Evolutionary conservation across 2,888 invertebrate genomes (phyloP).

Genomic region (Branchellion lobata): DNA sequence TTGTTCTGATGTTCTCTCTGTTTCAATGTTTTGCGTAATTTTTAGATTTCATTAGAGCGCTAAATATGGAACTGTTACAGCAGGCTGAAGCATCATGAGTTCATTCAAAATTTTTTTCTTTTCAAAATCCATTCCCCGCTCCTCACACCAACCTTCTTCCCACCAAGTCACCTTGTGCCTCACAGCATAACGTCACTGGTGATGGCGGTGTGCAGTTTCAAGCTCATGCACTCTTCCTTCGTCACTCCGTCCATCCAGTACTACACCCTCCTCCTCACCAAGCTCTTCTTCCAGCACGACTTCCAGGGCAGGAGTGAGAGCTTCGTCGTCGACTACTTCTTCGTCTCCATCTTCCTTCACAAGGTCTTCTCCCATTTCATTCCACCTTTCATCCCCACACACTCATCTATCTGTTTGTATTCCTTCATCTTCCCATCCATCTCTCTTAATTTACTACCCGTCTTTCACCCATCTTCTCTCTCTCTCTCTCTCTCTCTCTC

Average conservation of each 20-base stretch:
- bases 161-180: too few relatives aligned
- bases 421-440: too few relatives aligned
- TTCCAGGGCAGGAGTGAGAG: slow-evolving; percentile 75
- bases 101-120: too few relatives aligned
- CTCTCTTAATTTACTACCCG: not conserved
- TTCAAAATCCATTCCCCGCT: too few relatives aligned
- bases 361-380: slow-evolving; percentile 74
- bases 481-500: too few relatives aligned
- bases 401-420: not conserved
- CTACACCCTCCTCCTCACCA: slow-evolving; percentile 83
- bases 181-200: slow-evolving; percentile 74
- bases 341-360: slow-evolving; percentile 81
- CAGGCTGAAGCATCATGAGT: too few relatives aligned
- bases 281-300: slow-evolving; percentile 83
- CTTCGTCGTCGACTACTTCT: slow-evolving; percentile 87
- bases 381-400: not conserved
- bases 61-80: too few relatives aligned
- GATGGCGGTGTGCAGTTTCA: slow-evolving; percentile 81
- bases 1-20: too few relatives aligned
- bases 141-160: too few relatives aligned
- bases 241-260: slow-evolving; percentile 88
- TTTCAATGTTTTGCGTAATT: too few relatives aligned
- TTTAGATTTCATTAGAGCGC: too few relatives aligned
- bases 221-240: slow-evolving; percentile 80
- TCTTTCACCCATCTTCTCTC: not conserved